Base-by-base conservation (phyloP, 2,888 invertebrate genomes). In the Punctoribates punctum region DNA sequence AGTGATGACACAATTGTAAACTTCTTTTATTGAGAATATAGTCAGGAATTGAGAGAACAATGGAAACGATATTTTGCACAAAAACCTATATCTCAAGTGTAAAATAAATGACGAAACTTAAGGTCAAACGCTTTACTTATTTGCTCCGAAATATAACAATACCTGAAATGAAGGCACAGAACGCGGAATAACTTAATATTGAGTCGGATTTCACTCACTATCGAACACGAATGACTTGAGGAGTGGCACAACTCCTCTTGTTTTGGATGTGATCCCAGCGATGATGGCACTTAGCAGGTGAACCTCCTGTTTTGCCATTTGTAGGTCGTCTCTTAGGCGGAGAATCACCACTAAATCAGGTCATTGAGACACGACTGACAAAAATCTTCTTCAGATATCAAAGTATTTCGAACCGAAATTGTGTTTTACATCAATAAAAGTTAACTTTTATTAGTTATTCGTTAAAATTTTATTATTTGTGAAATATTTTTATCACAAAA, bases 311-410 rank as follows among this genome's bases (percentile, higher is more conserved):
- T 72, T 48, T 48, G 48, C 46, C 38, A 23, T 72, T 72, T 72
- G n/a, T n/a, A 72, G 72, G 72, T 72, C 72, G 72, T 3, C 15
- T 72, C 20, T 15, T 34, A 70, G 46, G 72, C 42, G 46, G 46
- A n/a, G n/a, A n/a, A n/a, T n/a, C 11, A 11, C 34, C n/a, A 42
- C 46, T 72, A 23, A 67, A 72, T 72, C 72, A 72, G 72, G 72
- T 72, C 48, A 72, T 27, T 72, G 46, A 72, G 72, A 72, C 72
- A 25, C n/a, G n/a, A n/a, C n/a, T n/a, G n/a, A n/a, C n/a, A n/a
- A n/a, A n/a, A n/a, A n/a, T n/a, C n/a, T n/a, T n/a, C n/a, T n/a
- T n/a, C n/a, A n/a, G n/a, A n/a, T n/a, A n/a, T n/a, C n/a, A n/a
- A n/a, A n/a, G n/a, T n/a, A n/a, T n/a, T n/a, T n/a, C n/a, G n/a